phyloP scores from a whole-genome alignment of 37 sponge, comb jelly and placozoan species.

The Halisarca cf. caerulea region DNA sequence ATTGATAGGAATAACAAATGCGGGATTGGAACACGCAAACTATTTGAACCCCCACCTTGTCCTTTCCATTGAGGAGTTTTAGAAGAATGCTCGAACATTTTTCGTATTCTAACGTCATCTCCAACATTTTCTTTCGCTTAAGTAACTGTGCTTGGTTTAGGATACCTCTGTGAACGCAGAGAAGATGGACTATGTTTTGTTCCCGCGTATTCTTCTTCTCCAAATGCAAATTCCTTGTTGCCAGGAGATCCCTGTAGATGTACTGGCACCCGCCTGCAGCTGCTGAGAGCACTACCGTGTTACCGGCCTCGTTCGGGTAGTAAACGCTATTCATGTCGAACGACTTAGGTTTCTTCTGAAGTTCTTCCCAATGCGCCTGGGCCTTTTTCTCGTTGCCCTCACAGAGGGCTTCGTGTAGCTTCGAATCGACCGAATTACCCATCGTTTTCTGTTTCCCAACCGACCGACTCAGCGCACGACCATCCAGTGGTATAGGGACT shows the following conservation, averaged over 20 bases:
- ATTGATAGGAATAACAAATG: background rate
- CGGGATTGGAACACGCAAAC: background rate
- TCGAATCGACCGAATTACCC: conserved; percentile 35
- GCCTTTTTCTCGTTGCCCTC: conserved; percentile 31
- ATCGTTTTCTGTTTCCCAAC: too few relatives aligned
- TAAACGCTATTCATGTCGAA: conserved; percentile 30
- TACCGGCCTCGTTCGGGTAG: conserved; percentile 6
- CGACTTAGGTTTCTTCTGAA: conserved; percentile 24
- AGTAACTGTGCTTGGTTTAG: background rate
- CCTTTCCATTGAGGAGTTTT: background rate
- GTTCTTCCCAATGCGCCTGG: conserved; percentile 5
- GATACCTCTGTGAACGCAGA: conserved; percentile 31
- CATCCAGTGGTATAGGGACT: too few relatives aligned
- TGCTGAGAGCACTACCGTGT: conserved; percentile 52
- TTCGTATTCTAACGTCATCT: background rate
- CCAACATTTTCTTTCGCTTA: conserved; percentile 7
- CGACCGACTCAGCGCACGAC: too few relatives aligned
- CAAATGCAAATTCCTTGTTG: background rate
- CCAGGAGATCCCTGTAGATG: conserved; percentile 41
- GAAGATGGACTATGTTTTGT: conserved; percentile 58
- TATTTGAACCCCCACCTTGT: background rate
- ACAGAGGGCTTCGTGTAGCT: conserved; percentile 40
- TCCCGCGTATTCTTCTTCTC: conserved; percentile 26
- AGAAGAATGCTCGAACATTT: background rate
- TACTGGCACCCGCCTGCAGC: conserved; percentile 38